Base-by-base conservation (phyloP, 1,140 invertebrate genomes). In the Kradibia gibbosae region DNA sequence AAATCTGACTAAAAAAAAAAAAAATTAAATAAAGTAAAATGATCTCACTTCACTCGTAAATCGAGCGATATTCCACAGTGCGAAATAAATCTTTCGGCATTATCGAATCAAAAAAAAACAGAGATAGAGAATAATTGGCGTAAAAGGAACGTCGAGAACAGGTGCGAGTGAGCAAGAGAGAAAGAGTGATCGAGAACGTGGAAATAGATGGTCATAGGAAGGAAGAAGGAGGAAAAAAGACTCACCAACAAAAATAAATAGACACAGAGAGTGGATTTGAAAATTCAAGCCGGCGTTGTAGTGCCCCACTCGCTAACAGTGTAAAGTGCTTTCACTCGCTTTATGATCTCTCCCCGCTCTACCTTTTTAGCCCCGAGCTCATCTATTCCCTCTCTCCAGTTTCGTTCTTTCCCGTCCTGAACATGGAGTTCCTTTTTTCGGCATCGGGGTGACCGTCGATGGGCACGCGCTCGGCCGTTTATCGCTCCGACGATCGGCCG, bases 71-170 rank as follows among this genome's bases (percentile, higher is more conserved):
- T 53, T 81, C 60, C 48, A 28, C 25, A 28, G 8, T 50, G 25
- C 65, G 36, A 57, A 76, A 81, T 81, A 82, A 78, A 82, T 77
- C 79, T 83, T 28, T 10, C 3, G 72, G 57, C 36, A 79, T 81
- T 83, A 81, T 81, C 74, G 74, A 74, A 55, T 36, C 4, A 60
- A 34, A 74, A 73, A 55, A 62, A 60, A 31, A 20, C 1, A 71
- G 8, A 36, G 8, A n/a, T n/a, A n/a, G n/a, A n/a, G n/a, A n/a
- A n/a, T n/a, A n/a, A n/a, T n/a, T n/a, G n/a, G n/a, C n/a, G n/a
- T n/a, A n/a, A n/a, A n/a, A n/a, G n/a, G n/a, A n/a, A n/a, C n/a
- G n/a, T n/a, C n/a, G n/a, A n/a, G n/a, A n/a, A n/a, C n/a, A n/a
- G n/a, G n/a, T n/a, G n/a, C n/a, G n/a, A n/a, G n/a, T n/a, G n/a